Percentiles rank a stretch among this genome's conserved stretches.
Conservation (phyloP, 1,140 invertebrate species). For the Helicoverpa zea region DNA sequence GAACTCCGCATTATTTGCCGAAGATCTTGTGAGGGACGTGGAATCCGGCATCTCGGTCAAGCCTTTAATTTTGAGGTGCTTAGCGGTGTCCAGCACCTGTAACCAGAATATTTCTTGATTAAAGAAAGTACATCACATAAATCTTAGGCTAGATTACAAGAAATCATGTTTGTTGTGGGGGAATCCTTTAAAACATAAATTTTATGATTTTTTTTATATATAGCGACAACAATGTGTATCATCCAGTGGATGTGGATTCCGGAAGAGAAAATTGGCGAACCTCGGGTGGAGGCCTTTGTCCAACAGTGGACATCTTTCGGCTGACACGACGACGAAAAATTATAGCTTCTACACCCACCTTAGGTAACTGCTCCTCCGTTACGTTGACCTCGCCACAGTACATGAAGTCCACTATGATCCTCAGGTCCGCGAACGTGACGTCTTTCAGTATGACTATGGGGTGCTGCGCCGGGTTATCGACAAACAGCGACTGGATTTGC, state of each 20-base stretch:
- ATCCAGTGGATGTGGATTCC: no score
- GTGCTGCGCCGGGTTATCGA: conserved; percentile 94
- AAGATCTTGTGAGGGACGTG: conserved; percentile 89
- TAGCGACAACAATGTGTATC: no score
- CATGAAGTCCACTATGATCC: conserved; percentile 97
- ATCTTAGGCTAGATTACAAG: no score
- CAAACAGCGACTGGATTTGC: conserved; percentile 74
- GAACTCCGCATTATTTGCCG: conserved; percentile 86
- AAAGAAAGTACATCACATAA: no score
- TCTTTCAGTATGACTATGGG: conserved; percentile 97
- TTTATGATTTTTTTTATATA: no score
- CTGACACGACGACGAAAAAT: no score
- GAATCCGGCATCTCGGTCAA: conserved; percentile 94
- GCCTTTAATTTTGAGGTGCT: conserved; percentile 95
- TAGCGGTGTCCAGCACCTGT: conserved; percentile 94
- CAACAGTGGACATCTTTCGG: no score
- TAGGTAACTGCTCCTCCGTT: conserved; percentile 94
- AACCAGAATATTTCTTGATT: neutral
- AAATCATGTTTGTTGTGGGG: no score
- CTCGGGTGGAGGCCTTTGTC: no score
- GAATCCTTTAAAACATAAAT: no score
- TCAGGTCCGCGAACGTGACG: conserved; percentile 94
- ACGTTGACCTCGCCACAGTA: conserved; percentile 97
- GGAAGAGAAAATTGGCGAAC: no score
- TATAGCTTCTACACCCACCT: conserved; percentile 69